Evolutionary conservation across 1,140 invertebrate genomes (phyloP), one percentile per base, ranked within the genome.

Genomic region (Diploscapter pachys): DNA sequence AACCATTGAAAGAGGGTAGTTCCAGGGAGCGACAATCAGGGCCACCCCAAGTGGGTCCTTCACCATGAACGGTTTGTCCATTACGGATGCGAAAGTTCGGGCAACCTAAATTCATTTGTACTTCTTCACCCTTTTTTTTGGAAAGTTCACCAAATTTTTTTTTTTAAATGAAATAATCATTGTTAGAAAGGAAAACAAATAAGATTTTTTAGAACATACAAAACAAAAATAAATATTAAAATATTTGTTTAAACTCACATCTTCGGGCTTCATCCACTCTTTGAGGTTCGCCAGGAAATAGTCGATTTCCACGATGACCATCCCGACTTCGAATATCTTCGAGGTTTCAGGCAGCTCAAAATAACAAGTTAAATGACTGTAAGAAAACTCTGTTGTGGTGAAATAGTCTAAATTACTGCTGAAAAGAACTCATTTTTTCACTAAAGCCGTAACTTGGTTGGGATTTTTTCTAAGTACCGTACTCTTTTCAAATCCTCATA

Each of bases 1-100:
- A 3, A 90, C 86, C 63, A 98, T 86, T 81, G 94, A 92, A 48
- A 98, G 79, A 0, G 96, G 96, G 87, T 98, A 99, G 88, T 98
- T 99, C 95, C 95, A 98, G 0, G 95, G 91, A 9, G 93, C 93
- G 67, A 98, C 92, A 2, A 96, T 88, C 2, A 98, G 88, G 9
- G 91, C 83, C 0, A 89, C 85, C 11, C 89, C 89, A 85, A 91
- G 93, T 2, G 95, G 95, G 72, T 90, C 89, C 54, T 80, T 75
- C 52, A 86, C 80, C 50, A 90, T 86, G 73, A 86, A 87, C 4
- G 85, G 86, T 53, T 80, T 81, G 80, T 90, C 89, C 79, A 88
- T 83, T 49, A 88, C 62, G 51, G 87, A 88, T 13, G 89, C 73
- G 11, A 89, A 67, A 53, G 82, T 86, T 76, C 88, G 89, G 52